Base-by-base conservation (phyloP, 2,888 invertebrate species). In the Dastarcus helophoroides region DNA sequence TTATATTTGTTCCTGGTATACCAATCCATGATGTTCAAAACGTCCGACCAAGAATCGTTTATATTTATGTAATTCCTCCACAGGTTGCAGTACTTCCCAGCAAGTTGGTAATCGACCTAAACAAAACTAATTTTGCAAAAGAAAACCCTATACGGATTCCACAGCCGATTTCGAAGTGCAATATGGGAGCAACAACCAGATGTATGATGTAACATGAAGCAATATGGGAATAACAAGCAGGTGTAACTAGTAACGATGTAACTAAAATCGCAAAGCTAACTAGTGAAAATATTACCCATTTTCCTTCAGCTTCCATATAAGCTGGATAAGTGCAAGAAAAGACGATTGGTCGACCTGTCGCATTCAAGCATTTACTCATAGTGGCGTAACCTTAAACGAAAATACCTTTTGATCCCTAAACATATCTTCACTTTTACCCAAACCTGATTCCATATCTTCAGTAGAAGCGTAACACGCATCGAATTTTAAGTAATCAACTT, bases 301-400 rank as follows among this genome's bases (percentile, higher is more conserved):
- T 64, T 3, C 65, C 60, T 32, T 63, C 56, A 29, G 63, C 71
- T 45, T 75, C 71, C 51, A 76, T 71, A 52, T 88, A 89, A 4
- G 78, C 79, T 2, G 88, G 86, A 82, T 84, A 88, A 49, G 81
- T 81, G 60, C 88, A 88, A 0, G 83, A 82, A 52, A 78, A 88
- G 0, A 84, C 67, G 39, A 88, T 84, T 0, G 76, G 74, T 13
- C 84, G 68, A 7, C 81, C 82, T 21, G 82, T 80, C 36, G 66
- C 61, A 54, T 86, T 86, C 38, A 88, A 58, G 44, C 69, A 67
- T 42, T 61, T 60, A 3, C 76, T 77, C 63, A 85, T 80, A 35
- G 68, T 64, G 1, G 77, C 76, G 55, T 84, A 86, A 2, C 81
- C 85, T 80, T n/a, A n/a, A n/a, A n/a, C n/a, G n/a, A n/a, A n/a